A percentile compares a stretch with the other conserved stretches of the same genome.
Evolutionary conservation across 2,797 vertebrate species (phyloP).

Genomic region (Gymnocypris eckloni): DNA sequence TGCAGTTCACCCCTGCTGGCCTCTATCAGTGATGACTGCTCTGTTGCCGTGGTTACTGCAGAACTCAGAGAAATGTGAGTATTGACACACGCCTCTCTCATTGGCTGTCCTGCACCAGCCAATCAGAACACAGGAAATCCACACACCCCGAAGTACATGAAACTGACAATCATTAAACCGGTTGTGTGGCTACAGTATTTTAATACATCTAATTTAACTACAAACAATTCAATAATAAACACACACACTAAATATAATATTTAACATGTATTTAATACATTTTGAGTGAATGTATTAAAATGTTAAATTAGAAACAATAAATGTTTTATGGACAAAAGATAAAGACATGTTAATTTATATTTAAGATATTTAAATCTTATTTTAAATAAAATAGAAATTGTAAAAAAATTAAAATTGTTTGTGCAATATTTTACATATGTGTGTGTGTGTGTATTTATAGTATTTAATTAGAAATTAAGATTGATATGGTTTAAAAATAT

Average conservation of each 20-base stretch:
- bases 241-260: background rate
- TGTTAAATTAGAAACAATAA: background rate
- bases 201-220: no score
- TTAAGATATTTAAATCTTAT: no score
- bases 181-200: background rate
- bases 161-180: background rate
- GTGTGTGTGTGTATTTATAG: no score
- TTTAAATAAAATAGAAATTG: no score
- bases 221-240: background rate
- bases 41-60: slow-evolving; percentile 86
- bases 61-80: slow-evolving; percentile 90
- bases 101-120: background rate
- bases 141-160: background rate
- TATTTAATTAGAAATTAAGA: no score
- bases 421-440: no score
- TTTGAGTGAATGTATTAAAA: background rate
- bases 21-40: slow-evolving; percentile 93
- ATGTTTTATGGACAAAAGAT: background rate
- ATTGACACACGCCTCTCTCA: slow-evolving; percentile 8
- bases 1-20: slow-evolving; percentile 85
- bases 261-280: background rate
- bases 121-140: background rate
- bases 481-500: no score
- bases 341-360: no score
- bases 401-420: no score